Conservation (phyloP, 2,888 invertebrate genomes). For the Phaonia tiefii region DNA sequence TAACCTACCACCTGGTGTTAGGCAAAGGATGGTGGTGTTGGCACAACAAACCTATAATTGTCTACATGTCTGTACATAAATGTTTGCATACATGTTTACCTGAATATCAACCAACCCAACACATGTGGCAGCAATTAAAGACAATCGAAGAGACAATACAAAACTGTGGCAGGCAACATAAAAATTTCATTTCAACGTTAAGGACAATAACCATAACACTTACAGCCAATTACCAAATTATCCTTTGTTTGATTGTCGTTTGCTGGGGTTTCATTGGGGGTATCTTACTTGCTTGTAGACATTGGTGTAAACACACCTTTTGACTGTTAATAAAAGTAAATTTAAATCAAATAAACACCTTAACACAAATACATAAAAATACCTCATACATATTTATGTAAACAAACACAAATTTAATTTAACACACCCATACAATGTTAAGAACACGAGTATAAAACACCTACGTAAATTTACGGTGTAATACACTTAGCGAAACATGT, state of each 20-base stretch:
- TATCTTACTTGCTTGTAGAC: no score
- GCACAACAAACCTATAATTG: conserved; percentile 1
- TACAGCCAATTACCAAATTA: conserved; percentile 14
- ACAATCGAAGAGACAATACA: not conserved
- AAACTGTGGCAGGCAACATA: not conserved
- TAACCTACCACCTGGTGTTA: not conserved
- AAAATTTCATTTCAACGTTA: not conserved
- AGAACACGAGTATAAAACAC: no score
- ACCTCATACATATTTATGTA: not conserved
- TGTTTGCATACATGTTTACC: not conserved
- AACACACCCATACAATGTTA: not conserved
- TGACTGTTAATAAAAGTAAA: conserved; percentile 16
- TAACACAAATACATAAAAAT: conserved; percentile 5
- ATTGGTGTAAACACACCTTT: not conserved
- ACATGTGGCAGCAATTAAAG: conserved; percentile 13
- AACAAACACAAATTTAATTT: not conserved
- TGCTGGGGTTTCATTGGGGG: not conserved
- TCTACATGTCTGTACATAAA: no score
- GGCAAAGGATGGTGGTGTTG: not conserved
- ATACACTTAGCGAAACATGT: no score
- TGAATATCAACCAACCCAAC: not conserved
- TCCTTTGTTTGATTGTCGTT: not conserved
- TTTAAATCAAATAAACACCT: conserved; percentile 40
- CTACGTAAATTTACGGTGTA: no score
- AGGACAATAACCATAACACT: conserved; percentile 5